These are phyloP conservation scores for Phycodurus eques DNA, from an alignment of 2,113 vertebrate species.

Conservation along the genomic window DNA sequence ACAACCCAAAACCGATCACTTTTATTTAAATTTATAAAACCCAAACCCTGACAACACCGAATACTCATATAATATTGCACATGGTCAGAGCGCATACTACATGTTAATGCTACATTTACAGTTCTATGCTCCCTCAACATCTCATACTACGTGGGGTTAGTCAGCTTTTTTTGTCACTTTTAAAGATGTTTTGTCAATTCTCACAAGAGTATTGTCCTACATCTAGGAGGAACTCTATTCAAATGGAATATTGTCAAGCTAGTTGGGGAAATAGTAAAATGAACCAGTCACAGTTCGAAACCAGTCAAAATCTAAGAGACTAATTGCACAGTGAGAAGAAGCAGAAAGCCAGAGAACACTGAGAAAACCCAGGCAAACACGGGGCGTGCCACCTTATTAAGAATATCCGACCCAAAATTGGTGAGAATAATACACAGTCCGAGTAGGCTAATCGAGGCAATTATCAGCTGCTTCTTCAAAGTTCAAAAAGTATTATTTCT, in stretches of 20 bases:
- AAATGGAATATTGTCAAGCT: background rate
- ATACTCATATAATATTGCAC: background rate
- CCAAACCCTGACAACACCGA: background rate
- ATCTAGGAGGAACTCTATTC: background rate
- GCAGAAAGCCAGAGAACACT: too few relatives aligned
- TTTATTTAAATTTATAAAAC: background rate
- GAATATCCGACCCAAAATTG: too few relatives aligned
- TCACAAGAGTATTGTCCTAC: background rate
- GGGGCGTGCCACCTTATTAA: too few relatives aligned
- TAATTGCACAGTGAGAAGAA: background rate
- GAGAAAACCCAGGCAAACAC: too few relatives aligned
- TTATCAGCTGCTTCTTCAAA: too few relatives aligned
- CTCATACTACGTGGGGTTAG: background rate
- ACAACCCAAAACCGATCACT: background rate
- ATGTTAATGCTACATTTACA: background rate
- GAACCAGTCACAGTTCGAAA: background rate
- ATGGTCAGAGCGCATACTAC: background rate
- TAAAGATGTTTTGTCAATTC: background rate
- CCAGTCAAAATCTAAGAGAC: background rate
- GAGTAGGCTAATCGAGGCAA: too few relatives aligned
- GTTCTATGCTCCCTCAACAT: background rate
- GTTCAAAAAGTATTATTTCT: background rate
- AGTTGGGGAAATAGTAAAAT: background rate
- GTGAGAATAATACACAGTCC: too few relatives aligned
- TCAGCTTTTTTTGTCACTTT: background rate